Percentiles rank a stretch among this genome's conserved stretches.
These are phyloP conservation scores for Gallinago jamesoni DNA, from an alignment of 2,113 vertebrate species.

Conservation along the genomic window DNA sequence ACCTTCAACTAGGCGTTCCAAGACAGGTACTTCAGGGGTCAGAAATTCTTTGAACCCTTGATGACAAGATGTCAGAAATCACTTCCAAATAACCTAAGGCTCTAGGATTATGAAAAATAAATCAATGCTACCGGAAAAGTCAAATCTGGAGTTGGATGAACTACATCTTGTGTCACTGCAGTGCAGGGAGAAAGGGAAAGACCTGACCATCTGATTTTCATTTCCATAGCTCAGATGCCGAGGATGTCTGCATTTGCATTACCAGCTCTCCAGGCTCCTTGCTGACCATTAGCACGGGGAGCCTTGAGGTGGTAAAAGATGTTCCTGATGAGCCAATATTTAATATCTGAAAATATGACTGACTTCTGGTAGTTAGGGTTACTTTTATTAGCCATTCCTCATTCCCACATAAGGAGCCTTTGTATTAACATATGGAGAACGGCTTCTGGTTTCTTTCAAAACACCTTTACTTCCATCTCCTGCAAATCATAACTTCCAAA, in stretches of 20 bases:
- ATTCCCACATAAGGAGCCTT: accelerated
- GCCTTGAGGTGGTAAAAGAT: neutral
- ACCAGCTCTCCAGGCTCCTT: neutral
- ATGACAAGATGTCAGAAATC: neutral
- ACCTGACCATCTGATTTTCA: neutral
- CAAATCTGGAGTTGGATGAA: neutral
- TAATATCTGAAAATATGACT: neutral
- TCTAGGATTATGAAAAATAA: neutral
- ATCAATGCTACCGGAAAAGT: neutral
- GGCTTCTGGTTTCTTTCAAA: neutral
- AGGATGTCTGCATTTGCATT: accelerated
- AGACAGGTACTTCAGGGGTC: neutral
- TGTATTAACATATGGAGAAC: accelerated
- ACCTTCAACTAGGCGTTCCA: neutral
- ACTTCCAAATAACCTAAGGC: neutral
- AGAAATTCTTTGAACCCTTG: neutral
- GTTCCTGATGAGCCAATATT: neutral
- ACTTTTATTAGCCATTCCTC: neutral
- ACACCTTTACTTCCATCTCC: neutral
- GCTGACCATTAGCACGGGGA: neutral
- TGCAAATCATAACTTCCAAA: neutral
- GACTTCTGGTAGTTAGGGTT: neutral
- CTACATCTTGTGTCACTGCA: neutral
- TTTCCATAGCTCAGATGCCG: neutral
- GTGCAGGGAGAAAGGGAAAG: neutral